Conservation (phyloP, 2,888 invertebrate species). For the Drosophila leonis region DNA sequence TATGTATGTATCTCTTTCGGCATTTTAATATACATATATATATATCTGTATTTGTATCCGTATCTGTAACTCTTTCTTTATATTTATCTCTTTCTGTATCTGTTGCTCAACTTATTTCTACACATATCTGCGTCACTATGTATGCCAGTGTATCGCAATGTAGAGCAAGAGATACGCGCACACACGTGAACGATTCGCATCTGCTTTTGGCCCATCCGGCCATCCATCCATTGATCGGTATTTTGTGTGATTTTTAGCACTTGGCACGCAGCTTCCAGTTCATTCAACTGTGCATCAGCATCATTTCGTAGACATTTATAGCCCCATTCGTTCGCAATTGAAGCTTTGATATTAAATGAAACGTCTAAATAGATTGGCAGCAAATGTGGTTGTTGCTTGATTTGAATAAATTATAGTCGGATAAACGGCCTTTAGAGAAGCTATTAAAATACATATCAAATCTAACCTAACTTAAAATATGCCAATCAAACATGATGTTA, state of each 20-base stretch:
- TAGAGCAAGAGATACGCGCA: constrained; percentile 34
- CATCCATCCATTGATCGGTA: constrained; percentile 38
- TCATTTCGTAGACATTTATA: neutral
- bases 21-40: neutral
- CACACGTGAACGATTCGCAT: constrained; percentile 4
- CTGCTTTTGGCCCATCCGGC: constrained; percentile 14
- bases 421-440: neutral
- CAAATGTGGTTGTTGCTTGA: neutral
- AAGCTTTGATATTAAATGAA: neutral
- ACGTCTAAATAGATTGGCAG: neutral
- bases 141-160: constrained; percentile 9
- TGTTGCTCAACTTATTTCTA: neutral
- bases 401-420: neutral
- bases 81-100: constrained; percentile 4
- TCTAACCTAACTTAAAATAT: neutral
- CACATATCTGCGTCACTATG: constrained; percentile 2
- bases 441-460: neutral
- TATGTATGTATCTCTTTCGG: neutral
- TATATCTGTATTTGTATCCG: neutral
- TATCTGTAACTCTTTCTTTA: neutral
- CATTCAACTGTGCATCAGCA: constrained; percentile 42
- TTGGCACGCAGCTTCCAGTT: constrained; percentile 26
- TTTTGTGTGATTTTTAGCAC: neutral
- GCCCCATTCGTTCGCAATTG: constrained; percentile 5
- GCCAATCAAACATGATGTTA: neutral